phyloP scores from a whole-genome alignment of 2,888 invertebrate species.

The Agrilus biguttatus region DNA sequence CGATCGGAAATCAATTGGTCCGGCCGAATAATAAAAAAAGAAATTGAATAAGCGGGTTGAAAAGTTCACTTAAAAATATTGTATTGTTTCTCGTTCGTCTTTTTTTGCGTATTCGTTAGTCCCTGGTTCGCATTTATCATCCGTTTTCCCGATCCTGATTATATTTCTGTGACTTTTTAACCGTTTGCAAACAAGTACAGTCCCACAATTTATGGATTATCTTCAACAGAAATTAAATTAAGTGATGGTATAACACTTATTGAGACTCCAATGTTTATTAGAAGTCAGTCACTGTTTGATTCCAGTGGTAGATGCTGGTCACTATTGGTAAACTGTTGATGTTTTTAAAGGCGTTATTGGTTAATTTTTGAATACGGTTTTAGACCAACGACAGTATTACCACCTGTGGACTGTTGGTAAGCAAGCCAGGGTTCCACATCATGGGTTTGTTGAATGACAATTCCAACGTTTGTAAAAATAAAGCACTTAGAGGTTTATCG shows the following conservation, averaged over 20 bases:
- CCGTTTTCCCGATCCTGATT: too few relatives aligned
- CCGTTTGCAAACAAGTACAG: slow-evolving; percentile 4
- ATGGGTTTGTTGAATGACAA: slow-evolving; percentile 21
- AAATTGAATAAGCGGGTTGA: too few relatives aligned
- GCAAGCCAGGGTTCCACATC: slow-evolving; percentile 22
- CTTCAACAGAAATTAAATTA: slow-evolving; percentile 6
- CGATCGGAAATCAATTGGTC: too few relatives aligned
- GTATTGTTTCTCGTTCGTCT: too few relatives aligned
- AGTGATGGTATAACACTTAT: slow-evolving; percentile 2
- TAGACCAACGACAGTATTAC: slow-evolving; percentile 18
- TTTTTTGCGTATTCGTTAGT: too few relatives aligned
- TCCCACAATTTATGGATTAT: slow-evolving; percentile 4
- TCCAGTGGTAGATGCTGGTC: slow-evolving; percentile 9
- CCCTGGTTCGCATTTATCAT: too few relatives aligned
- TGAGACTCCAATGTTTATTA: too few relatives aligned
- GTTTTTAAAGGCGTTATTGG: slow-evolving; percentile 20
- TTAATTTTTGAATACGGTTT: slow-evolving; percentile 19
- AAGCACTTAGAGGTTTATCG: too few relatives aligned
- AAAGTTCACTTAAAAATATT: too few relatives aligned
- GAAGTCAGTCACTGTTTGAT: too few relatives aligned
- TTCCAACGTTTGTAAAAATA: slow-evolving; percentile 16
- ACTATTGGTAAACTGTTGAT: slow-evolving; percentile 13
- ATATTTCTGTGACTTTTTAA: not conserved
- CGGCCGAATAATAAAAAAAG: too few relatives aligned
- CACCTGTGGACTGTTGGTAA: slow-evolving; percentile 20